Percentiles rank a stretch among this genome's conserved stretches.
These are phyloP conservation scores for Lerema accius DNA, from an alignment of 1,140 invertebrate species.

Conservation along the genomic window DNA sequence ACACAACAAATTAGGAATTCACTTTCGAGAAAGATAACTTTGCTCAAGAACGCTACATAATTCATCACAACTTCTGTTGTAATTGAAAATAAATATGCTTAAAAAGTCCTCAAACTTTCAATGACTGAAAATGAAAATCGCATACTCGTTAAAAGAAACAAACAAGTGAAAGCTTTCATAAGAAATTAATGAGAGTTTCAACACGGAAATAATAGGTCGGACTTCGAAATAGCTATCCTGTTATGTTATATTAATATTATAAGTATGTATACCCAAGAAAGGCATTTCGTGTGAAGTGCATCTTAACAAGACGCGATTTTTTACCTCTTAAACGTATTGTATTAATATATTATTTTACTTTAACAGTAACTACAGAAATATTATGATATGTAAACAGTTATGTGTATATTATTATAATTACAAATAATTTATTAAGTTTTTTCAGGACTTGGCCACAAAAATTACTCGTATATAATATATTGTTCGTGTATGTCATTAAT, in stretches of 20 bases:
- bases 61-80: conserved; percentile 27
- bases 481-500: no score
- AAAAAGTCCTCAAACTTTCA: conserved; percentile 28
- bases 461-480: not conserved
- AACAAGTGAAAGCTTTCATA: conserved; percentile 5
- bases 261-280: no score
- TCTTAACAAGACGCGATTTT: no score
- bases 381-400: not conserved
- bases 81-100: conserved; percentile 34
- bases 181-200: not conserved
- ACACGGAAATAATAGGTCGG: conserved; percentile 7
- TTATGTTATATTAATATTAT: not conserved
- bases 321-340: no score
- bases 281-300: no score
- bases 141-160: conserved; percentile 20
- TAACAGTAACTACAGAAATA: not conserved
- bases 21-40: conserved; percentile 24
- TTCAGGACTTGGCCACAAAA: not conserved
- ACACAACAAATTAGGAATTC: conserved; percentile 31
- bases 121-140: conserved; percentile 20
- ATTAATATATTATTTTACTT: no score
- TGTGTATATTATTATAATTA: no score
- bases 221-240: not conserved
- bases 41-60: conserved; percentile 22
- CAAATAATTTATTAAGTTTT: not conserved